Conservation (phyloP, 2,888 invertebrate genomes). For the Metallyticus violacea region DNA sequence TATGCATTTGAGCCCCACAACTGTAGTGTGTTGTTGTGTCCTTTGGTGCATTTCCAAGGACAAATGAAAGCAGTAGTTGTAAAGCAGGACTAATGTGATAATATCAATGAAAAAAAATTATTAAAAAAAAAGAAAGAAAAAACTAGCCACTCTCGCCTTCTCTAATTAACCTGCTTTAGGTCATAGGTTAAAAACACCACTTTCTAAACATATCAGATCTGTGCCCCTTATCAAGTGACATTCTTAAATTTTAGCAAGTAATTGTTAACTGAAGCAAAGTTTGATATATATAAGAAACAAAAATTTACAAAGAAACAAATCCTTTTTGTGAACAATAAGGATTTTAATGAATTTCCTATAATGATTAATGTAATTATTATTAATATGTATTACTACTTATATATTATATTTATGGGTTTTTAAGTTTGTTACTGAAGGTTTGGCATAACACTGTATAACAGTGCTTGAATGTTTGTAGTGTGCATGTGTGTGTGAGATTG, state of each 20-base stretch:
- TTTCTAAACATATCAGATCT: conserved; percentile 72
- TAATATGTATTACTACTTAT: conserved; percentile 32
- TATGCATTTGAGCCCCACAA: conserved; percentile 25
- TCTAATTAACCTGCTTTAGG: conserved; percentile 48
- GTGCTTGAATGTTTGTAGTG: conserved; percentile 10
- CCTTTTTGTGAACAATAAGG: conserved; percentile 30
- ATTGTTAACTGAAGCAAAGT: conserved; percentile 42
- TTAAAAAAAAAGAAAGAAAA: conserved; percentile 15
- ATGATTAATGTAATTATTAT: conserved; percentile 30
- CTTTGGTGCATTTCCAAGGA: conserved; percentile 16
- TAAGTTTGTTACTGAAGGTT: conserved; percentile 30
- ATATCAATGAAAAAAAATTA: conserved; percentile 23
- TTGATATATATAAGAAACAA: conserved; percentile 51
- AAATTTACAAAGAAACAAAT: conserved; percentile 44
- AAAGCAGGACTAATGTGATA: conserved; percentile 33
- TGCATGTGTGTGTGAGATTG: conserved; percentile 7
- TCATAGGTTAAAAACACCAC: conserved; percentile 46
- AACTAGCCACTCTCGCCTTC: conserved; percentile 53
- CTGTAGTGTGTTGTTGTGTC: conserved; percentile 24
- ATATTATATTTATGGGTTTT: conserved; percentile 29
- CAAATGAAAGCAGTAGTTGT: conserved; percentile 19
- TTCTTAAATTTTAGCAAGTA: conserved; percentile 50
- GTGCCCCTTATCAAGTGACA: conserved; percentile 68
- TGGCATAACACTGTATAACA: conserved; percentile 28
- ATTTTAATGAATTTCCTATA: conserved; percentile 33